Evolutionary conservation across 1,140 invertebrate genomes (phyloP), one percentile per base, ranked within the genome.

Genomic region (Charaxes varanes): DNA sequence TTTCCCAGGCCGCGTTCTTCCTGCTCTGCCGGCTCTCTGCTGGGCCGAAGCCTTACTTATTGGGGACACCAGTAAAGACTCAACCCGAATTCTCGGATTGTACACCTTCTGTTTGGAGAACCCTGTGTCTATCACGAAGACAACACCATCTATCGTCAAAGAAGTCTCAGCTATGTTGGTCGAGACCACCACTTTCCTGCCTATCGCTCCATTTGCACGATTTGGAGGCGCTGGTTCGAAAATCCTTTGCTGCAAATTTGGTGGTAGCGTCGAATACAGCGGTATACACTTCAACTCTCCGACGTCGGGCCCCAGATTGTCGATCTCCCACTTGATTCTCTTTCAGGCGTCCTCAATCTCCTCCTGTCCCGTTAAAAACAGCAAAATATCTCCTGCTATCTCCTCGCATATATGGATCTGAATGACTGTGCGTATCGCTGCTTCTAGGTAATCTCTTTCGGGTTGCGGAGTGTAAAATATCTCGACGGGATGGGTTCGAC

Each of bases 321-420:
- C 96, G 46, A 99, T 93, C 87, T 99, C 97, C 18, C 95, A 84
- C 81, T 99, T 97, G 34, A 99, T 97, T 57, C 97, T 86, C 80
- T 99, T 99, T 72, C 98, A 99, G 0, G 98, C 98, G 80, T 99
- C 98, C 85, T 99, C 98, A 41, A 99, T 99, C 88, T 99, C 98
- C 42, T 93, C 95, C 50, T 93, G 91, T 6, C 91, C 91, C n/a
- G 98, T 99, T 2, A 99, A 86, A 77, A 99, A 99, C 2, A 99
- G 85, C 0, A 99, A 72, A 38, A 99, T 90, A 85, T 99, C 97
- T 8, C 98, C 98, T 6, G 89, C 89, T 6, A 92, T 91, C 69
- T 99, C 97, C 83, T 99, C 98, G 79, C 97, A 99, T 89, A 99
- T 95, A 70, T 99, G 98, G 42, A 99, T 99, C 79, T 99, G 98